phyloP scores from a whole-genome alignment of 2,888 invertebrate species.

The Pristionchus entomophagus region DNA sequence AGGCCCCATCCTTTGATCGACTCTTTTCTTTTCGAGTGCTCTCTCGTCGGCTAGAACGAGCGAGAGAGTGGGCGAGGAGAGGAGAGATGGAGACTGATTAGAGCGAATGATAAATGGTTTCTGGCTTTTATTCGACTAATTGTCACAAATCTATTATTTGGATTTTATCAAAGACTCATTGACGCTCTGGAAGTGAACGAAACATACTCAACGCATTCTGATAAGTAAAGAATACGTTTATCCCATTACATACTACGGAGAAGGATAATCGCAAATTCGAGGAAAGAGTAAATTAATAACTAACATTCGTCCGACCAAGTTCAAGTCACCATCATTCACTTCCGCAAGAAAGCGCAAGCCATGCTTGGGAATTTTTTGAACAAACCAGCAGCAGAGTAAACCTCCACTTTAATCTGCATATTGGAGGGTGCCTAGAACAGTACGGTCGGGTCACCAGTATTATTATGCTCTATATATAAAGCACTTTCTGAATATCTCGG shows the following conservation, averaged over 20 bases:
- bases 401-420: not conserved
- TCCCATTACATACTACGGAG: not conserved
- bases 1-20: not conserved
- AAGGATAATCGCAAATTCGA: not conserved
- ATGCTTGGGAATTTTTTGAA: not conserved
- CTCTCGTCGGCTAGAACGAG: not conserved
- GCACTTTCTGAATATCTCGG: too few relatives aligned
- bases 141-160: too few relatives aligned
- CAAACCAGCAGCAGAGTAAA: not conserved
- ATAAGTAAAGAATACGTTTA: too few relatives aligned
- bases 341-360: not conserved
- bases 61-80: not conserved
- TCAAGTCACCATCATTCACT: not conserved
- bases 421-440: not conserved
- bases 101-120: slow-evolving; percentile 30
- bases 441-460: too few relatives aligned
- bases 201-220: too few relatives aligned
- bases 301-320: not conserved
- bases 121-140: not conserved
- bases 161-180: too few relatives aligned
- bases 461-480: too few relatives aligned
- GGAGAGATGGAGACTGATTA: slow-evolving; percentile 34
- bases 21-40: too few relatives aligned
- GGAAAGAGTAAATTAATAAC: not conserved
- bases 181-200: too few relatives aligned